phyloP scores from a whole-genome alignment of 2,113 vertebrate species.

The Sakesphorus luctuosus region DNA sequence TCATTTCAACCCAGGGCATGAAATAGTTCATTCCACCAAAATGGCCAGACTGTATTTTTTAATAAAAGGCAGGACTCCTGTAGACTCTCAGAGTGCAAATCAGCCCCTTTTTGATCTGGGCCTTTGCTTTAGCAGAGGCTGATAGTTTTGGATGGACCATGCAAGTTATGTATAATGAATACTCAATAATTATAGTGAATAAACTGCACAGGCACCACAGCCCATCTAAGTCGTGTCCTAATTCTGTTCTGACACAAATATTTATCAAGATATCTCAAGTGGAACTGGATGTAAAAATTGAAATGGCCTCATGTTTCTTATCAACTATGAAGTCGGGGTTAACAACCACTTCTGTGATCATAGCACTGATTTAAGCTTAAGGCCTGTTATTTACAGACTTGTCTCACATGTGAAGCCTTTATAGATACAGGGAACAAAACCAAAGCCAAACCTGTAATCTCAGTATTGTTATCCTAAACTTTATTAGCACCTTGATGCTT shows the following conservation, averaged over 20 bases:
- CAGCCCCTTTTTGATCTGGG: background rate
- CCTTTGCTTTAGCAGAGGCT: background rate
- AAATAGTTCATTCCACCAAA: background rate
- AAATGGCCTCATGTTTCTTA: background rate
- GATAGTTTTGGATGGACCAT: background rate
- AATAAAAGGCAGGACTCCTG: background rate
- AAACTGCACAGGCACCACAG: background rate
- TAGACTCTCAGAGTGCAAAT: background rate
- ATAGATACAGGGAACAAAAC: background rate
- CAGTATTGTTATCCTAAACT: background rate
- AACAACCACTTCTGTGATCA: background rate
- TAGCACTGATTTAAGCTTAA: background rate
- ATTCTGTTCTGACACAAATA: background rate
- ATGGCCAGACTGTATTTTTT: background rate
- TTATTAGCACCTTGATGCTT: background rate
- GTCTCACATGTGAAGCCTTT: background rate
- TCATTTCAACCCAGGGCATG: background rate
- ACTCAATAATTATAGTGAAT: fast-evolving
- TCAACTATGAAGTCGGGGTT: background rate
- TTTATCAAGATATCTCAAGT: background rate
- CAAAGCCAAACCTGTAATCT: background rate
- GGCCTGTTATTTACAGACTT: background rate
- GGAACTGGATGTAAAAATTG: background rate
- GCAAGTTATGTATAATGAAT: background rate
- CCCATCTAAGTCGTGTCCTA: background rate